Base-by-base conservation (phyloP, 2,113 vertebrate species). In the Erpornis zantholeuca region DNA sequence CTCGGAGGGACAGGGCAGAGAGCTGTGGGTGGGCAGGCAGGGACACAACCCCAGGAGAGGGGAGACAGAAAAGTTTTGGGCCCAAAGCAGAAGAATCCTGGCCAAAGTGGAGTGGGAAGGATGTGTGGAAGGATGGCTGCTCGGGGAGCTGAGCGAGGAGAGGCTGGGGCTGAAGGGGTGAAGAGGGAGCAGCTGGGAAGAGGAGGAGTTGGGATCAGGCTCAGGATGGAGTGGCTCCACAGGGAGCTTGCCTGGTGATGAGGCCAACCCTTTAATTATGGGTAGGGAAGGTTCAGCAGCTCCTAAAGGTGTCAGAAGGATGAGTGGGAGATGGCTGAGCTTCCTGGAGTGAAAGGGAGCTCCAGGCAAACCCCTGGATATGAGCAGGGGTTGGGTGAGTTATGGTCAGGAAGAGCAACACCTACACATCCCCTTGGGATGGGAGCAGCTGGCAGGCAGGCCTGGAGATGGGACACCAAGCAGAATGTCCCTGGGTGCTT, bases 1-100 rank as follows among this genome's bases (percentile, higher is more conserved):
- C 52, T 54, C 0, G 0, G 40, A 59, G 76, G 82, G 49, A 22
- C 17, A 16, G 75, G 35, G 22, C 25, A 35, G 40, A 0, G 31
- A 90, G 64, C 38, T 3, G 13, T 6, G 47, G 59, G 50, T 45
- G 57, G 60, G 53, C 45, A 65, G 70, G 24, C 3, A 25, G 80
- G 68, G 64, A 70, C 24, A 29, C 2, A 5, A 10, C 8, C 4
- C 27, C 45, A 11, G 70, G 23, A 3, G 1, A 11, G 24, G 14
- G 40, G 27, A 25, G 53, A 35, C 15, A 22, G 23, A 12, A 45
- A 38, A 3, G 8, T 45, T 66, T 4, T 9, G 60, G 47, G 50
- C 63, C 35, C 38, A 54, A 71, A 65, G 53, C 29, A 65, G 72
- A 42, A 61, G 57, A 60, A 57, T 36, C 6, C 35, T 13, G 50